These are phyloP conservation scores for Coleophora flavipennella DNA, from an alignment of 2,888 invertebrate genomes.

Conservation along the genomic window DNA sequence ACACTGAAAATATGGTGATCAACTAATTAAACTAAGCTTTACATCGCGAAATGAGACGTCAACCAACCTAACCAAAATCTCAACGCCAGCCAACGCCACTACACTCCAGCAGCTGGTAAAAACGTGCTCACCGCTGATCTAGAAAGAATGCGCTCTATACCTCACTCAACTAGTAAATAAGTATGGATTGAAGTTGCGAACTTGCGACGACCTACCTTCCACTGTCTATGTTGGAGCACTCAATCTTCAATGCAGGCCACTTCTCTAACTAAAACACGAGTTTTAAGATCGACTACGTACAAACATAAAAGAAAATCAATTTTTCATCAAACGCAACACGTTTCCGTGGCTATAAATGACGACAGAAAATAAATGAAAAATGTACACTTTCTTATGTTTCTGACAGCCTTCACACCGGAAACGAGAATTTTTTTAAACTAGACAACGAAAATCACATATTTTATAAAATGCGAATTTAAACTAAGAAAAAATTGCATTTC, in stretches of 20 bases:
- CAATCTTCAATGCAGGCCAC: slow-evolving; percentile 34
- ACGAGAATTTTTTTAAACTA: slow-evolving; percentile 50
- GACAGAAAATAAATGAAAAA: slow-evolving; percentile 70
- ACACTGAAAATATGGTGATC: too few relatives aligned
- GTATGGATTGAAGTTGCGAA: slow-evolving; percentile 48
- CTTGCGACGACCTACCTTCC: slow-evolving; percentile 62
- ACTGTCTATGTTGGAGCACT: slow-evolving; percentile 58
- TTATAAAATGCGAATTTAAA: slow-evolving; percentile 28
- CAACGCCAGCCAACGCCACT: slow-evolving; percentile 41
- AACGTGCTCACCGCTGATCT: slow-evolving; percentile 62
- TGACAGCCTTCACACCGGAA: slow-evolving; percentile 68
- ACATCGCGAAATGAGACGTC: slow-evolving; percentile 20
- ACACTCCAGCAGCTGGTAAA: slow-evolving; percentile 71
- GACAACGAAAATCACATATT: slow-evolving; percentile 39
- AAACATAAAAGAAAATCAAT: slow-evolving; percentile 55
- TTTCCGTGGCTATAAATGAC: slow-evolving; percentile 57
- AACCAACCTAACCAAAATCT: slow-evolving; percentile 39
- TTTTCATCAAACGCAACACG: slow-evolving; percentile 53
- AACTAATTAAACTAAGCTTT: slow-evolving; percentile 22
- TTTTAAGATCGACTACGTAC: slow-evolving; percentile 33
- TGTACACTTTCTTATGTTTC: slow-evolving; percentile 67
- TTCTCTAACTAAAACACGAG: slow-evolving; percentile 32
- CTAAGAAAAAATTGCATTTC: slow-evolving; percentile 50
- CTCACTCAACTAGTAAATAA: slow-evolving; percentile 48
- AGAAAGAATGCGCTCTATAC: slow-evolving; percentile 32